Evolutionary conservation across 2,888 invertebrate genomes (phyloP).

Genomic region (Stenolophus ochropezus): DNA sequence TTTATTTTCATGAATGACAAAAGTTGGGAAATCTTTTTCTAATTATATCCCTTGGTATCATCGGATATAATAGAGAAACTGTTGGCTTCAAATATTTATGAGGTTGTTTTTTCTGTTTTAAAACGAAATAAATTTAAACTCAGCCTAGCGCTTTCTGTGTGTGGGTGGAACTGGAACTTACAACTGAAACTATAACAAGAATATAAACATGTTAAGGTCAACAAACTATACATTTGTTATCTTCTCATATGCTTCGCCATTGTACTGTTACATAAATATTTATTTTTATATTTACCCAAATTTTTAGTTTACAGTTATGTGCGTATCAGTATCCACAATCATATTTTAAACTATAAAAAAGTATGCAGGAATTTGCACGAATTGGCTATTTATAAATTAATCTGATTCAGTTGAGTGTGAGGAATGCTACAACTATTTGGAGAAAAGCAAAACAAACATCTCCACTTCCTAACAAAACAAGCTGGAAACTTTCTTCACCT

Average conservation of each 20-base stretch:
- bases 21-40: not conserved
- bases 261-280: not conserved
- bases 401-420: not conserved
- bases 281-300: not conserved
- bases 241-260: not conserved
- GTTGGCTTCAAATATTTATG: not conserved
- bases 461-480: conserved; percentile 30
- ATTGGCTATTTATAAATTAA: conserved; percentile 5
- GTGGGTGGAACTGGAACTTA: not conserved
- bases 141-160: not conserved
- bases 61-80: not conserved
- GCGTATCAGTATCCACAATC: not conserved
- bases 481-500: conserved; percentile 20
- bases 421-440: not conserved
- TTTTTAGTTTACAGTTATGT: not conserved
- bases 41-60: not conserved
- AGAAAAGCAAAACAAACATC: conserved; percentile 11
- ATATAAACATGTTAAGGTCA: conserved; percentile 37
- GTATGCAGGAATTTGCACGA: not conserved
- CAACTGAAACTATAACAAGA: conserved; percentile 7
- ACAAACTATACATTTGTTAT: conserved; percentile 15
- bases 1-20: not conserved
- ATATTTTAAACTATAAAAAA: not conserved
- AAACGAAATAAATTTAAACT: conserved; percentile 14
- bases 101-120: conserved; percentile 22